Evolutionary conservation across 2,888 invertebrate species (phyloP), one percentile per base, ranked within the genome.

Genomic region (Biston betularia): DNA sequence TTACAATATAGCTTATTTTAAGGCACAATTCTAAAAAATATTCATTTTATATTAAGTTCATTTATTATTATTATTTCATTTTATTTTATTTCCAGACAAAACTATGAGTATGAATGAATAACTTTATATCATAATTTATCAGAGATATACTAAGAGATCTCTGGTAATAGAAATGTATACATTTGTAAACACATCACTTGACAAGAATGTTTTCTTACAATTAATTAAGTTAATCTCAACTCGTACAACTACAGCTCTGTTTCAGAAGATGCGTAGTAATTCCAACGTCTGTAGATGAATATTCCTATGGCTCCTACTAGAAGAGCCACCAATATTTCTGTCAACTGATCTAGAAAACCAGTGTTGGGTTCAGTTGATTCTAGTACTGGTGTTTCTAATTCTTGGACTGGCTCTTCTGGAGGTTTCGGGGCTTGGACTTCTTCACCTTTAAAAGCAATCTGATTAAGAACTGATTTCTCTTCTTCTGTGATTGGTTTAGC

Each of bases 371-470:
- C 92, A 6, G 89, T 78, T 10, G 92, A 92, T 67, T 92, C 92
- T 70, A 92, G 71, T 24, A 86, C 82, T 56, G 85, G 89, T 35
- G 86, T 78, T 57, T 89, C 89, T 2, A 79, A 77, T 70, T 91
- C 91, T 70, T 75, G 84, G 1, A 79, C 77, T 15, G 86, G 83
- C 64, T 92, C 92, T 64, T 87, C 88, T 1, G 84, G 73, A 9
- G 78, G 84, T 69, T 89, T 91, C 6, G 86, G 77, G 55, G 85
- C 75, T 68, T 91, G 90, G 58, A 91, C 92, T 49, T 93, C 93
- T 75, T 94, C 94, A 33, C 89, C 93, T 85, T 94, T 94, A 68
- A 94, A 92, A 71, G 94, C 93, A 78, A 94, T 94, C 78, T 94
- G 94, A 68, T 90, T 89, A 55, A 94, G 78, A 35, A 91, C 93